A percentile compares a stretch with the other conserved stretches of the same genome.
Evolutionary conservation across 2,113 vertebrate species (phyloP).

Genomic region (Bufo gargarizans): DNA sequence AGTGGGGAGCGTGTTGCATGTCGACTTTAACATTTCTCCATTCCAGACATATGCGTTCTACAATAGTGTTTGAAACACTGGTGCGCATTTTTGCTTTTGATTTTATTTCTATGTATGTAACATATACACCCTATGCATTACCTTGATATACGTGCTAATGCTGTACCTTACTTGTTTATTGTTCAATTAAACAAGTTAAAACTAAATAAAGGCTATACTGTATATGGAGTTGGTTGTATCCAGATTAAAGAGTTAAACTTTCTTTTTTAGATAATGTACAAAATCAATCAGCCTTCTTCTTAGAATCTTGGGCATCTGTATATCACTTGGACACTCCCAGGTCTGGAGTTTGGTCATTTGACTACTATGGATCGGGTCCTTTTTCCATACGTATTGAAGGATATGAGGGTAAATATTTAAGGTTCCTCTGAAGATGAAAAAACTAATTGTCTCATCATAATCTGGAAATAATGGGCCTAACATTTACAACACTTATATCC

Average conservation of each 20-base stretch:
- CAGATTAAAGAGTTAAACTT: background rate
- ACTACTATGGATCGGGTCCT: background rate
- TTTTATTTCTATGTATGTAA: too few species aligned
- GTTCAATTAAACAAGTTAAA: too few species aligned
- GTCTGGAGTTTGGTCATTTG: background rate
- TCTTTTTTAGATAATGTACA: background rate
- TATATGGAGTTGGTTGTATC: too few species aligned
- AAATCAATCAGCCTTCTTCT: background rate
- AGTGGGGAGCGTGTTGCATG: too few species aligned
- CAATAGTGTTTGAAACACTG: too few species aligned
- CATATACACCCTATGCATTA: too few species aligned
- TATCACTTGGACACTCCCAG: background rate
- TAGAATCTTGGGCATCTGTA: conserved; percentile 3
- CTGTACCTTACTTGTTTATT: too few species aligned
- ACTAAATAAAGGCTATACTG: too few species aligned
- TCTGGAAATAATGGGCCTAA: background rate
- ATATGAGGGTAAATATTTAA: background rate
- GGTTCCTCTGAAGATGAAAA: background rate
- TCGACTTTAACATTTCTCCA: too few species aligned
- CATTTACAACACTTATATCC: background rate
- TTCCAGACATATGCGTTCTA: too few species aligned
- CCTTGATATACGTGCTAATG: too few species aligned
- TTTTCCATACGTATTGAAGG: conserved; percentile 34
- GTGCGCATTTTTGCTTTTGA: too few species aligned
- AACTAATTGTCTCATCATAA: background rate